phyloP scores from a whole-genome alignment of 2,888 invertebrate genomes.

The Melinopterus prodromus region DNA sequence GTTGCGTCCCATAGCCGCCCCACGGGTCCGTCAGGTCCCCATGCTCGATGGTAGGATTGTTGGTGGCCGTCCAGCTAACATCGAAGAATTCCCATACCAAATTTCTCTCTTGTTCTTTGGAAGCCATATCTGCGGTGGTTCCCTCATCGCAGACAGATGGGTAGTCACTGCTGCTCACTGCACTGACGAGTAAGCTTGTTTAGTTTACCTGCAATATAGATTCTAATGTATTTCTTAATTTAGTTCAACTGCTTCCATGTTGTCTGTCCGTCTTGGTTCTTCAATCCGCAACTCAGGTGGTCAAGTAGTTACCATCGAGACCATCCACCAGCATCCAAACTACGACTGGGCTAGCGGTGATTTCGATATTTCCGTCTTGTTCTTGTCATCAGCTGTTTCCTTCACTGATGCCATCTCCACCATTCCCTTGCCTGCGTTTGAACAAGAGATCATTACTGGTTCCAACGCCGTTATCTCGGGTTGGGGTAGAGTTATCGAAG shows the following conservation, averaged over 20 bases:
- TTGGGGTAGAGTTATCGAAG: constrained; percentile 38
- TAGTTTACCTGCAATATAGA: not conserved
- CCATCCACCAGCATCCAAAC: constrained; percentile 45
- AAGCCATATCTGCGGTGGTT: constrained; percentile 38
- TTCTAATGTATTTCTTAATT: not conserved
- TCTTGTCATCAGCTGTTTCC: constrained; percentile 44
- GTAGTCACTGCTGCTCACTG: constrained; percentile 40
- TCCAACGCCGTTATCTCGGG: constrained; percentile 34
- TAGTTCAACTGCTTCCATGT: not conserved
- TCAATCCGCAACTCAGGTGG: constrained; percentile 37
- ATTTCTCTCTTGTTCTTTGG: constrained; percentile 30
- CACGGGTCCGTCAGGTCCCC: not conserved
- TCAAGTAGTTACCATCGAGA: constrained; percentile 33
- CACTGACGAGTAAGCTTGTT: constrained; percentile 29
- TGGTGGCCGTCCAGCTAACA: constrained; percentile 28
- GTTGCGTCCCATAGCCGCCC: not conserved
- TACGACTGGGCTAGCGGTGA: constrained; percentile 47
- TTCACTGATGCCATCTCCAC: constrained; percentile 24
- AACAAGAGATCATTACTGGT: constrained; percentile 30
- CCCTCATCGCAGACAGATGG: constrained; percentile 22
- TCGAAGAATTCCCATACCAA: constrained; percentile 34
- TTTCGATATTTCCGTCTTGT: constrained; percentile 53
- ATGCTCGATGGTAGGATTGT: constrained; percentile 32
- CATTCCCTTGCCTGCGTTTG: constrained; percentile 31
- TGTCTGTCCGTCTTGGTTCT: constrained; percentile 39